Conservation (phyloP, 2,113 vertebrate genomes). For the Antechinus stuartii region DNA sequence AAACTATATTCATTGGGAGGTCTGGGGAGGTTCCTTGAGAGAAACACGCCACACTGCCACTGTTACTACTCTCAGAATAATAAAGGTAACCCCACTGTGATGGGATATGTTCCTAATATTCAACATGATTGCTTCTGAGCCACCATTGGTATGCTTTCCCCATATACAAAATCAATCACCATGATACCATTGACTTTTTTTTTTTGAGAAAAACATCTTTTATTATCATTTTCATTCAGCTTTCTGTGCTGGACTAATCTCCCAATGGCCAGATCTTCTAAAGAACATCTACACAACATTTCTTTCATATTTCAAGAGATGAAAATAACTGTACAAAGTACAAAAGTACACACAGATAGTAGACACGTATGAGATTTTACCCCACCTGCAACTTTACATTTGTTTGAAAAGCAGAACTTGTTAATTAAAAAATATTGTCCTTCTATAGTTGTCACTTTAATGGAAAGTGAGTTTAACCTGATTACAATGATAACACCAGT, state of each 20-base stretch:
- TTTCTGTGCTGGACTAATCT: no score
- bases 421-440: constrained; percentile 87
- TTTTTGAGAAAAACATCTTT: no score
- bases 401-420: constrained; percentile 86
- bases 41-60: background rate
- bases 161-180: background rate
- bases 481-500: constrained; percentile 92
- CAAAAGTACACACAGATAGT: constrained; percentile 83
- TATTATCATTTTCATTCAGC: no score
- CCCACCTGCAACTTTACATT: constrained; percentile 83
- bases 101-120: background rate
- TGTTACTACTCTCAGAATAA: background rate
- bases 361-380: constrained; percentile 85
- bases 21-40: background rate
- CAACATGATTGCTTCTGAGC: background rate
- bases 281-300: no score
- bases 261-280: no score
- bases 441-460: constrained; percentile 86
- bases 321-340: no score
- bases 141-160: background rate
- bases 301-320: no score
- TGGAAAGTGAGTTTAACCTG: constrained; percentile 89
- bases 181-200: background rate
- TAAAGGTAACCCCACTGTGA: background rate
- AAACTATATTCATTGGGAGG: background rate